Evolutionary conservation across 2,888 invertebrate genomes (phyloP), one percentile per base, ranked within the genome.

Genomic region (Aphelenchoides bicaudatus): DNA sequence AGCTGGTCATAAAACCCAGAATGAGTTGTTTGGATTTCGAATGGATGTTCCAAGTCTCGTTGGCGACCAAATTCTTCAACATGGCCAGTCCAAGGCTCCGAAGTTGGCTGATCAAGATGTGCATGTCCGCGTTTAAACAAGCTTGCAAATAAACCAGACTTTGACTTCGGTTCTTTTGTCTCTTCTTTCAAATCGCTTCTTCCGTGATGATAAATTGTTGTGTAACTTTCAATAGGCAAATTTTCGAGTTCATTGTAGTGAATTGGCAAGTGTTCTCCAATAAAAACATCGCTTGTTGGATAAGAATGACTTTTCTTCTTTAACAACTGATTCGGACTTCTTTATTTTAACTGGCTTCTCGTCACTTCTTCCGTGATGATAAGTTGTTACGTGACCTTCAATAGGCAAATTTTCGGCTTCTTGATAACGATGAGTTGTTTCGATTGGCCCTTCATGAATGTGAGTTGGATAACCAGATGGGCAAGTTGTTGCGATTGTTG

Each of bases 71-170:
- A n/a, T n/a, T n/a, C n/a, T n/a, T n/a, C n/a, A n/a, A n/a, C n/a
- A n/a, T n/a, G n/a, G n/a, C n/a, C n/a, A n/a, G n/a, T n/a, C n/a
- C n/a, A n/a, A n/a, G n/a, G n/a, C n/a, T n/a, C n/a, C n/a, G n/a
- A n/a, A n/a, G n/a, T n/a, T 34, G 34, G 34, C n/a, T n/a, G n/a
- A n/a, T n/a, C n/a, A n/a, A n/a, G n/a, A 16, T 34, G 34, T 13
- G 34, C 34, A 34, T 34, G 34, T 34, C 34, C 34, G 13, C 34
- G 34, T 34, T 34, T 34, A 16, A 34, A 34, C 34, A 34, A 34
- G 16, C 34, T 34, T n/a, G 16, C 34, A 16, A 16, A 34, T 16
- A 13, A 13, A 34, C 13, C 34, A 34, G 34, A 34, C 34, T 34
- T 34, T 34, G 13, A 16, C 16, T 34, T 34, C 34, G 34, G 34